These are phyloP conservation scores for Drosophila kikkawai DNA, from an alignment of 1,140 invertebrate genomes.

Conservation along the genomic window DNA sequence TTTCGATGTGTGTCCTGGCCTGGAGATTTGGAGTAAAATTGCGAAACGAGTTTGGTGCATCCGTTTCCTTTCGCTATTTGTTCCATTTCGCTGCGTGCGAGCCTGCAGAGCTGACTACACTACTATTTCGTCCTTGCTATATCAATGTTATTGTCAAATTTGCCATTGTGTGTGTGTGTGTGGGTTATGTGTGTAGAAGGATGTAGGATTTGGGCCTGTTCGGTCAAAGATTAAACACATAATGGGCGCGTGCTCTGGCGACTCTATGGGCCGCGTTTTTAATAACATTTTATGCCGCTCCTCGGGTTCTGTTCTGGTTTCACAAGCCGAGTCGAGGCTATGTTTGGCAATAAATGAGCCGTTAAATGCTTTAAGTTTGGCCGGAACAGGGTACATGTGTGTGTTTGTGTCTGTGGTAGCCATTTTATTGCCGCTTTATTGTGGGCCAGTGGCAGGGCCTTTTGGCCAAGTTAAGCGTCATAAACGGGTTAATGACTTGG, in stretches of 20 bases:
- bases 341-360: constrained; percentile 76
- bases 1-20: constrained; percentile 1
- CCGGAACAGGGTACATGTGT: constrained; percentile 12
- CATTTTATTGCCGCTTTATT: constrained; percentile 81
- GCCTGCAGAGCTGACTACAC: not conserved
- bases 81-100: constrained; percentile 7
- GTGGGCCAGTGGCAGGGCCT: constrained; percentile 60
- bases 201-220: constrained; percentile 33
- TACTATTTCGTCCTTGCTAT: not conserved
- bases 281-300: constrained; percentile 74
- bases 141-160: constrained; percentile 55
- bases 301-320: constrained; percentile 28
- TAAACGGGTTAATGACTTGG: constrained; percentile 84
- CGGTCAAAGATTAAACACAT: constrained; percentile 73
- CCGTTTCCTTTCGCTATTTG: constrained; percentile 28
- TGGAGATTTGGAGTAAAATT: constrained; percentile 31
- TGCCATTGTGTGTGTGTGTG: constrained; percentile 13
- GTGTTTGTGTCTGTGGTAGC: constrained; percentile 41
- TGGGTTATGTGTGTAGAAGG: constrained; percentile 5
- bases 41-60: constrained; percentile 47
- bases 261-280: constrained; percentile 54
- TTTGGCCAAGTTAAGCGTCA: constrained; percentile 74
- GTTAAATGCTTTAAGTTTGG: constrained; percentile 78
- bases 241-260: constrained; percentile 48
- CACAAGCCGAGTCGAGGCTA: constrained; percentile 17